These are phyloP conservation scores for Poecilia gillii DNA, from an alignment of 2,797 vertebrate genomes.

Conservation along the genomic window DNA sequence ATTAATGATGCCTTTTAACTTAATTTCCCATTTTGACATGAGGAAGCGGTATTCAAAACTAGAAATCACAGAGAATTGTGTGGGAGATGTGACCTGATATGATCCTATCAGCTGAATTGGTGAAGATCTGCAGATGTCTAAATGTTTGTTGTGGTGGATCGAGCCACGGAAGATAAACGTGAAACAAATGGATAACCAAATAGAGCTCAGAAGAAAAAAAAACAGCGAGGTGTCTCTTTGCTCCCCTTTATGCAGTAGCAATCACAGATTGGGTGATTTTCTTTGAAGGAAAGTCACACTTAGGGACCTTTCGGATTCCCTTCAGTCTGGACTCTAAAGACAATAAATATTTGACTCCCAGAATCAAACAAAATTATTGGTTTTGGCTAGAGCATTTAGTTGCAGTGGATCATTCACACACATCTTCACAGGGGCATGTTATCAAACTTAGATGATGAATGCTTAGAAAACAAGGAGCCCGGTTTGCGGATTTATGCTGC, in stretches of 20 bases:
- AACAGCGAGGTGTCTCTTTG: conserved; percentile 54
- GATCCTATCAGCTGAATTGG: conserved; percentile 7
- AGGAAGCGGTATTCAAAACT: not conserved
- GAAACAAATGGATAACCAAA: conserved; percentile 51
- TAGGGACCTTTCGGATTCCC: conserved; percentile 28
- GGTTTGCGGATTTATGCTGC: conserved; percentile 68
- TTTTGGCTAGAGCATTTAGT: conserved; percentile 13
- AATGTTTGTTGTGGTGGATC: conserved; percentile 3
- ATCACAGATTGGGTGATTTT: conserved; percentile 59
- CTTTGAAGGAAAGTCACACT: conserved; percentile 39
- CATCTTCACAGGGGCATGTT: conserved; percentile 26
- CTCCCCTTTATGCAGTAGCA: conserved; percentile 36
- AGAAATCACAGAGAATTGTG: not conserved
- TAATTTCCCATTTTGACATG: not conserved
- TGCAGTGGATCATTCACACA: conserved; percentile 42
- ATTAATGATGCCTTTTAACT: not conserved
- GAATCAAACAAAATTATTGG: conserved; percentile 25
- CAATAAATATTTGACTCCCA: conserved; percentile 25
- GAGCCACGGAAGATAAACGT: conserved; percentile 26
- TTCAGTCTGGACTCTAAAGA: conserved; percentile 39
- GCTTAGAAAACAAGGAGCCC: conserved; percentile 33
- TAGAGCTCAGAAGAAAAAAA: conserved; percentile 26
- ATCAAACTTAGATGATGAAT: conserved; percentile 43
- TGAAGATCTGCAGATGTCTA: not conserved
- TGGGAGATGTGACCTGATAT: not conserved